These are phyloP conservation scores for Paracanthobrama guichenoti DNA, from an alignment of 2,113 vertebrate genomes.

Conservation along the genomic window DNA sequence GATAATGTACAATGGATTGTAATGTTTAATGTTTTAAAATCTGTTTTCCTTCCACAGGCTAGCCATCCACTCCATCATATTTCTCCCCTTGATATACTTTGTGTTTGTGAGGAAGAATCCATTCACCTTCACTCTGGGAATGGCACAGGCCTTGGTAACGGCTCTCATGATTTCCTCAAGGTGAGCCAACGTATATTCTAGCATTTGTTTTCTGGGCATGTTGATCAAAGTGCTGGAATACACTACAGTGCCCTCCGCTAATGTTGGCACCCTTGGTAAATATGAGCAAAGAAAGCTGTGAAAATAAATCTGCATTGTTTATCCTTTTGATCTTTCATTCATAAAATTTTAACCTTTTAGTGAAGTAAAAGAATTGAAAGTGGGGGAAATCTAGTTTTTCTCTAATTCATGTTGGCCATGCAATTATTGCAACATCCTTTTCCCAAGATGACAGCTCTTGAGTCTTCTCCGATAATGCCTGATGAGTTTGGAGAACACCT, in stretches of 20 bases:
- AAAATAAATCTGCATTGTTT: too few species aligned
- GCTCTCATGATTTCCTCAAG: slow-evolving; percentile 93
- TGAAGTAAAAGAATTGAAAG: too few species aligned
- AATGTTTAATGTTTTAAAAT: background rate
- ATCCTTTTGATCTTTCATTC: too few species aligned
- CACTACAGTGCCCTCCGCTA: background rate
- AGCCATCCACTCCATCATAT: slow-evolving; percentile 85
- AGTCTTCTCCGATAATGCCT: too few species aligned
- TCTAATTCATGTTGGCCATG: too few species aligned
- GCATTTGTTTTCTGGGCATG: background rate
- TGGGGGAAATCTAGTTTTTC: too few species aligned
- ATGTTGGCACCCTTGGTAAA: too few species aligned
- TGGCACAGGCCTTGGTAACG: slow-evolving; percentile 94
- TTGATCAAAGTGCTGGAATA: background rate
- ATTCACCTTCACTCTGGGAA: slow-evolving; percentile 87
- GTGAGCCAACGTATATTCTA: slow-evolving; percentile 72
- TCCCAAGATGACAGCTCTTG: too few species aligned
- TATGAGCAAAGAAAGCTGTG: too few species aligned
- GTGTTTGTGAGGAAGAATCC: slow-evolving; percentile 93
- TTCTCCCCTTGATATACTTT: slow-evolving; percentile 91
- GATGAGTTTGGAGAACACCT: too few species aligned
- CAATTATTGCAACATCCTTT: too few species aligned
- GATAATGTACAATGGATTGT: background rate
- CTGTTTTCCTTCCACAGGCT: slow-evolving; percentile 74
- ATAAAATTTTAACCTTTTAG: too few species aligned